phyloP scores from a whole-genome alignment of 2,113 vertebrate species.

The Gallinago paraguaiae region DNA sequence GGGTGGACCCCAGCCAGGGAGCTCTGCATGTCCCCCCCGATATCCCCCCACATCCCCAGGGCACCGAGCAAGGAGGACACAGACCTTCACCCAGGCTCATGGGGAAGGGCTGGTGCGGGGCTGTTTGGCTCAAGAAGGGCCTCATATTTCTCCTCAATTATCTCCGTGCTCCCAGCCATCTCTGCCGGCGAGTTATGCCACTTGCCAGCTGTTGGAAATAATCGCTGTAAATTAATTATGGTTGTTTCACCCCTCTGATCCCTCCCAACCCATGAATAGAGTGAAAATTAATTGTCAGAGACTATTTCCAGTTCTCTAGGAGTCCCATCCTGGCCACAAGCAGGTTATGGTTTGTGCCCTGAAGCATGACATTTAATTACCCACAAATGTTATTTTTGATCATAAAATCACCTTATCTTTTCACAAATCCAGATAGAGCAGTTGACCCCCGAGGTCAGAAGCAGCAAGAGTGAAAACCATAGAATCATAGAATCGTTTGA shows the following conservation, averaged over 20 bases:
- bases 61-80: background rate
- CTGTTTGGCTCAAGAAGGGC: background rate
- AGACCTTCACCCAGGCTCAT: background rate
- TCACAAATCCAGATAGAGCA: background rate
- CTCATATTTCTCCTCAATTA: background rate
- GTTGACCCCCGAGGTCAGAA: background rate
- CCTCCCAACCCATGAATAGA: constrained; percentile 45
- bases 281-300: constrained; percentile 67
- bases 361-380: constrained; percentile 56
- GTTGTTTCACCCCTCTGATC: constrained; percentile 55
- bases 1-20: background rate
- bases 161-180: background rate
- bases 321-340: constrained; percentile 35
- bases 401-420: constrained; percentile 16
- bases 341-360: constrained; percentile 48
- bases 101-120: rapidly evolving
- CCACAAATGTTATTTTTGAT: constrained; percentile 59
- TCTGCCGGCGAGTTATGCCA: constrained; percentile 10
- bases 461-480: background rate
- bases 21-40: rapidly evolving
- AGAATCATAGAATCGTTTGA: too few relatives aligned
- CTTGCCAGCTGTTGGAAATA: constrained; percentile 69
- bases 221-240: constrained; percentile 69
- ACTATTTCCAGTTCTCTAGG: constrained; percentile 49
- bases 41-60: rapidly evolving